These are phyloP conservation scores for Suncus etruscus DNA, from an alignment of 2,113 vertebrate genomes.

Conservation along the genomic window DNA sequence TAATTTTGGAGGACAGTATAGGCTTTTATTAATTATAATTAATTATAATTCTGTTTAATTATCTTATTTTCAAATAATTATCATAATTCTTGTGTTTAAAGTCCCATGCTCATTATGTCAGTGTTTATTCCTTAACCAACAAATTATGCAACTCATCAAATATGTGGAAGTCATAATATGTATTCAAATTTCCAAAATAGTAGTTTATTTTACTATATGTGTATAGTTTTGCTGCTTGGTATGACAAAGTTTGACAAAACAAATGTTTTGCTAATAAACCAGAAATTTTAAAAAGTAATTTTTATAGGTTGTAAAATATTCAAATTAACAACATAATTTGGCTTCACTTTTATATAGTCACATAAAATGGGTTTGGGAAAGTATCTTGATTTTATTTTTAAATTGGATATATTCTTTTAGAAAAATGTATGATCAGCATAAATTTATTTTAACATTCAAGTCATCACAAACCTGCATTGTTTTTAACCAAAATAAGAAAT, in stretches of 20 bases:
- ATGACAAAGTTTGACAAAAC: constrained; percentile 58
- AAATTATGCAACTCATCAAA: constrained; percentile 28
- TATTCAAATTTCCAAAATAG: constrained; percentile 48
- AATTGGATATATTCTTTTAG: constrained; percentile 37
- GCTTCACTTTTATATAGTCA: constrained; percentile 58
- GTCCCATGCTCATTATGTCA: constrained; percentile 2
- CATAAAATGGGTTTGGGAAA: constrained; percentile 42
- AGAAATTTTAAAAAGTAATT: constrained; percentile 54
- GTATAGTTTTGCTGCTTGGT: constrained; percentile 44
- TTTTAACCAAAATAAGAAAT: constrained; percentile 51
- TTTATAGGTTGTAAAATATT: constrained; percentile 40
- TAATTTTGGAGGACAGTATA: constrained; percentile 24
- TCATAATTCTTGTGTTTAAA: constrained; percentile 11
- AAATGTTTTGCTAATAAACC: constrained; percentile 53
- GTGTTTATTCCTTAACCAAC: constrained; percentile 43
- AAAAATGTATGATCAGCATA: constrained; percentile 46
- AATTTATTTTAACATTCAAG: constrained; percentile 35
- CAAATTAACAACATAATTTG: constrained; percentile 42
- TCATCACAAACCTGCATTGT: constrained; percentile 48
- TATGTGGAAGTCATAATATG: constrained; percentile 27
- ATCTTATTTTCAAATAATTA: constrained; percentile 18
- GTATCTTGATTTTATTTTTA: constrained; percentile 65
- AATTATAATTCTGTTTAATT: no score
- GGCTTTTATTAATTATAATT: background rate
- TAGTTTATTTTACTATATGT: constrained; percentile 40